Base-by-base conservation (phyloP, 2,888 invertebrate species). In the Drosophila rellima region DNA sequence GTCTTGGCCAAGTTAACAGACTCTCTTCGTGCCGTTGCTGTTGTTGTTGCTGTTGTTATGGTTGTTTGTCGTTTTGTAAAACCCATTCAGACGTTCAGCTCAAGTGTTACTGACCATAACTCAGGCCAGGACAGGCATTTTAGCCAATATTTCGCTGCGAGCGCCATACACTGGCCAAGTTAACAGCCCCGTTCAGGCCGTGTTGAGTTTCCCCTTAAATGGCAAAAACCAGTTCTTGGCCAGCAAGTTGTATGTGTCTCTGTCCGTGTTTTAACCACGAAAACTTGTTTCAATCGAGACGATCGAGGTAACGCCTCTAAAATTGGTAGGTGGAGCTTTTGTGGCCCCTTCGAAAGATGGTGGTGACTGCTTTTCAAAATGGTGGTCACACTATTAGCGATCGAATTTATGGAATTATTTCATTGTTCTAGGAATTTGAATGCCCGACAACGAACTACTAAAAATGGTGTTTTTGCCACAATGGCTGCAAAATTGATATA, bases 391-490 rank as follows among this genome's bases (percentile, higher is more conserved):
- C 82, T 86, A 85, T 81, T 89, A 82, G 81, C 73, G 87, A 78
- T 82, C 88, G 86, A 89, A 86, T 88, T 89, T 88, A 89, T 86
- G 90, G 85, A 82, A 86, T 88, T 86, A 86, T 89, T 89, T 89
- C 90, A 86, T 86, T 89, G 89, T 86, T 86, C 90, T 88, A 85
- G 86, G 86, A 86, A 86, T 89, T 89, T 78, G 86, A 88, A 82
- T 83, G 86, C 70, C 61, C 37, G 26, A 56, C 74, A 52, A 52
- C 20, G 44, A 23, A 42, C 56, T 31, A n/a, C 66, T 69, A 66
- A 86, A 80, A 82, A 83, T 88, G 88, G 85, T 80, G 70, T 65
- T 52, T 35, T 66, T 52, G 72, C 60, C 84, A 72, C 78, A 74
- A 80, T 87, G 87, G 82, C 81, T 80, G 84, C 81, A 67, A 73